phyloP scores from a whole-genome alignment of 2,113 vertebrate species.

The Delphinus delphis region DNA sequence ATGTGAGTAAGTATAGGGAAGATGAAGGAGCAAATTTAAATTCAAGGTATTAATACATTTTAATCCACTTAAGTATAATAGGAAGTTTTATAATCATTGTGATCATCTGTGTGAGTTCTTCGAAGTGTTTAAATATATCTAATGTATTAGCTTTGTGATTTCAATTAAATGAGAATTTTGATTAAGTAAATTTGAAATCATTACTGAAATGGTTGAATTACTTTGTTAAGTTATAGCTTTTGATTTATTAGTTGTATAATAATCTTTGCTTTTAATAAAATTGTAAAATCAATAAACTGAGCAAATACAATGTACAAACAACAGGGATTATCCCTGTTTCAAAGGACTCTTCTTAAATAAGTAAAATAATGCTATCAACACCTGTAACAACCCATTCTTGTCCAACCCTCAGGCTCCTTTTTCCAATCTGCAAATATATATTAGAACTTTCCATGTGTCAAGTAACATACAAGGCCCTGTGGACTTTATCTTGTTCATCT shows the following conservation, averaged over 20 bases:
- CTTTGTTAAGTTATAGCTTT: not conserved
- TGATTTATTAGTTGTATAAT: not conserved
- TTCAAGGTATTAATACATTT: not conserved
- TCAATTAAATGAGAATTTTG: not conserved
- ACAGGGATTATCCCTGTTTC: not conserved
- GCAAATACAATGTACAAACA: not conserved
- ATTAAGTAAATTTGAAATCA: not conserved
- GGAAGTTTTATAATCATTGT: not conserved
- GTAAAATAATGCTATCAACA: not conserved
- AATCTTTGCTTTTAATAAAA: not conserved
- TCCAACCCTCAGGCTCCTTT: not conserved
- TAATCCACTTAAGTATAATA: not conserved
- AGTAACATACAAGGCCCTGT: too few relatives aligned
- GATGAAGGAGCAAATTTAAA: slow-evolving; percentile 3
- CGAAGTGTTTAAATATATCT: not conserved
- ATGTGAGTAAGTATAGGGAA: not conserved
- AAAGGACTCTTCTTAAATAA: not conserved
- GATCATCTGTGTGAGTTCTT: not conserved
- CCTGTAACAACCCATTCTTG: not conserved
- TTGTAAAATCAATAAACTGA: not conserved
- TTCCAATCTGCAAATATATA: not conserved
- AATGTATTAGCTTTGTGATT: not conserved
- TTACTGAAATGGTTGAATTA: not conserved
- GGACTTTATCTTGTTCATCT: not conserved
- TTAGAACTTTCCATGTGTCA: not conserved